Percentiles rank a stretch among this genome's conserved stretches.
Evolutionary conservation across 1,140 invertebrate species (phyloP).

Genomic region (Pemphigus obesinymphae): DNA sequence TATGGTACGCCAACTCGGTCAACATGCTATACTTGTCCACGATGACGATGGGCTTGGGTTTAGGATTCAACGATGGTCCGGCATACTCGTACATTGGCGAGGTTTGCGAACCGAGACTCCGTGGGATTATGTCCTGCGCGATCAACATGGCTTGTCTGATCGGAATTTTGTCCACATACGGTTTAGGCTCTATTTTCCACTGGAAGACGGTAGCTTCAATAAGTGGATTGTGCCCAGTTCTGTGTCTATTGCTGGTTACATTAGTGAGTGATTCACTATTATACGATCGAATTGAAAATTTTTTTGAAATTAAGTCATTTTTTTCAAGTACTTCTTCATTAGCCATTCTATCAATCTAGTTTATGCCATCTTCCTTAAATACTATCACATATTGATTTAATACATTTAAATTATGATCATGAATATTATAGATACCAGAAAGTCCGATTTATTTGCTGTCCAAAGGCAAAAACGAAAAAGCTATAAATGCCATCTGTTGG

Average conservation of each 20-base stretch:
- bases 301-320: too few species aligned
- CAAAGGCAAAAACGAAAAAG: slow-evolving; percentile 53
- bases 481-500: slow-evolving; percentile 53
- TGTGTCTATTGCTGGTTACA: slow-evolving; percentile 27
- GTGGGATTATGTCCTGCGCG: slow-evolving; percentile 24
- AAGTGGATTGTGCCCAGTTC: slow-evolving; percentile 31
- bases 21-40: slow-evolving; percentile 40
- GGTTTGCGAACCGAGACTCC: slow-evolving; percentile 51
- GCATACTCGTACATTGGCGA: slow-evolving; percentile 55
- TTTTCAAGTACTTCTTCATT: too few species aligned
- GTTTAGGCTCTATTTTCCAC: slow-evolving; percentile 10
- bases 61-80: slow-evolving; percentile 54
- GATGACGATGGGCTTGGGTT: slow-evolving; percentile 48
- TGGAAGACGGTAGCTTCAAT: slow-evolving; percentile 38
- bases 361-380: too few species aligned
- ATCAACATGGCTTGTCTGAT: slow-evolving; percentile 22
- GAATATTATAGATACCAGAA: slow-evolving; percentile 60
- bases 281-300: too few species aligned
- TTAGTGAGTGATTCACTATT: too few species aligned
- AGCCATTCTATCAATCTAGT: too few species aligned
- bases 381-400: too few species aligned
- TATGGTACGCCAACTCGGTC: slow-evolving; percentile 39
- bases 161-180: not conserved
- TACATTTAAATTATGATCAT: not conserved
- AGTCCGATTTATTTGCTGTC: slow-evolving; percentile 61